phyloP scores from a whole-genome alignment of 37 sponge, comb jelly and placozoan species.

The Agelas oroides region DNA sequence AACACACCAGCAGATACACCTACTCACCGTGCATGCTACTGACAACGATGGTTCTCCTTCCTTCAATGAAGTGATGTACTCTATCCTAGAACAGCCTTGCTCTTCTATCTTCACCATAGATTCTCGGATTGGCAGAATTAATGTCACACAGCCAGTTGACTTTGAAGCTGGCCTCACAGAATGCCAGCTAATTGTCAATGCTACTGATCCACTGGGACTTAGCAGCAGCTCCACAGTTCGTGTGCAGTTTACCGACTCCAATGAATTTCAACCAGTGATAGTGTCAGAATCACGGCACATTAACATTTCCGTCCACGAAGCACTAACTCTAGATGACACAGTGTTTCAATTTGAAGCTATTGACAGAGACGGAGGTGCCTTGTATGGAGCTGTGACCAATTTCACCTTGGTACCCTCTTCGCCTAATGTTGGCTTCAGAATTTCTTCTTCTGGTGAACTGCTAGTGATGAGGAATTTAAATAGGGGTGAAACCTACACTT shows the following conservation, averaged over 20 bases:
- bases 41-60: constrained; percentile 44
- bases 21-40: constrained; percentile 41
- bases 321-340: constrained; percentile 1
- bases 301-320: constrained; percentile 33
- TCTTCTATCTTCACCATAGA: constrained; percentile 15
- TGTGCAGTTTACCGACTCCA: constrained; percentile 26
- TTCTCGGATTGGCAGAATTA: constrained; percentile 20
- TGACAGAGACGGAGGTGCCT: constrained; percentile 53
- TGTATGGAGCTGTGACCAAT: constrained; percentile 26
- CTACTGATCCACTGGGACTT: constrained; percentile 26
- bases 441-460: constrained; percentile 28
- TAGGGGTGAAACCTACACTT: constrained; percentile 11
- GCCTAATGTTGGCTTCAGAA: constrained; percentile 18
- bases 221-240: background rate
- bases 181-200: constrained; percentile 34
- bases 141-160: constrained; percentile 28
- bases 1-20: background rate
- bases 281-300: background rate
- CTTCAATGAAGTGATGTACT: constrained; percentile 41
- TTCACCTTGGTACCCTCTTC: background rate
- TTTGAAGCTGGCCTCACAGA: constrained; percentile 39
- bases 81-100: constrained; percentile 12
- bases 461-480: background rate
- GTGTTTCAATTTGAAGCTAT: constrained; percentile 21
- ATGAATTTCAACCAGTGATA: constrained; percentile 53